Evolutionary conservation across 2,888 invertebrate species (phyloP).

Genomic region (Drosophila merina): DNA sequence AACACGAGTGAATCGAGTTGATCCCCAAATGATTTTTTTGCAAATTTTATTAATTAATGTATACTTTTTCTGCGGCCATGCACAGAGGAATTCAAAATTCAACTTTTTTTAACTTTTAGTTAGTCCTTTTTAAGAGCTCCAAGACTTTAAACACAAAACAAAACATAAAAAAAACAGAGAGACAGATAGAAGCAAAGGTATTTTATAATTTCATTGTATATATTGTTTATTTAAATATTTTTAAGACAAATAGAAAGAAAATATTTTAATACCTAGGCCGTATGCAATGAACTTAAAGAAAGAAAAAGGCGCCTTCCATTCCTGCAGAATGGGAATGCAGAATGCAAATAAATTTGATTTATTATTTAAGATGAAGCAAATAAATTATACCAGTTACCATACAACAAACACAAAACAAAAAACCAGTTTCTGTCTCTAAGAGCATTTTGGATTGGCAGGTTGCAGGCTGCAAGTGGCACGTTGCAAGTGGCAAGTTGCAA

Average conservation of each 20-base stretch:
- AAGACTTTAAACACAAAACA: constrained; percentile 68
- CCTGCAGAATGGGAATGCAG: constrained; percentile 28
- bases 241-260: constrained; percentile 42
- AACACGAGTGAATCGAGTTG: background rate
- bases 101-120: constrained; percentile 37
- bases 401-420: constrained; percentile 23
- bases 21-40: constrained; percentile 4
- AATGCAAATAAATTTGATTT: constrained; percentile 64
- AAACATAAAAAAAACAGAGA: constrained; percentile 23
- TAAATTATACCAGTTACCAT: constrained; percentile 72
- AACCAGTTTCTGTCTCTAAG: background rate
- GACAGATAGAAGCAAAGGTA: constrained; percentile 36
- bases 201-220: constrained; percentile 60
- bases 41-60: constrained; percentile 36
- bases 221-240: constrained; percentile 77
- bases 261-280: constrained; percentile 50
- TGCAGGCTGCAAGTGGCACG: constrained; percentile 8
- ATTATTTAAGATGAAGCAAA: constrained; percentile 66
- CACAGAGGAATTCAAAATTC: constrained; percentile 77
- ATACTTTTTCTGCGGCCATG: constrained; percentile 69
- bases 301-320: constrained; percentile 25
- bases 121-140: constrained; percentile 70
- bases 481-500: background rate
- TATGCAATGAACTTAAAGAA: constrained; percentile 68
- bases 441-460: constrained; percentile 12